These are phyloP conservation scores for Martes martes DNA, from an alignment of 2,113 vertebrate species.

Conservation along the genomic window DNA sequence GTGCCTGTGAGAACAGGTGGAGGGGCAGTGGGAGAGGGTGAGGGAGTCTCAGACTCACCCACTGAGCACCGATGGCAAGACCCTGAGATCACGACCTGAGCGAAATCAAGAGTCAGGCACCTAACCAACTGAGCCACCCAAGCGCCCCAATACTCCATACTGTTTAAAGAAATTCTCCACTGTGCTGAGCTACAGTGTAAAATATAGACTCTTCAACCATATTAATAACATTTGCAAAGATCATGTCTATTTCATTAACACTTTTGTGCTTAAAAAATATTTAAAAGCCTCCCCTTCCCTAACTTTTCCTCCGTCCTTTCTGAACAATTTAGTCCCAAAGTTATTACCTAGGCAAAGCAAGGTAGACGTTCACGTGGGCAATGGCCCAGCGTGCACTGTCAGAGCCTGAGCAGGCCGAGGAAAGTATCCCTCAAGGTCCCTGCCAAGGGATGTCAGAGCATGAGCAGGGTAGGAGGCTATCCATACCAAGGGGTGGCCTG, in stretches of 20 bases:
- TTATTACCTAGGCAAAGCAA: not conserved
- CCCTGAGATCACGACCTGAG: not conserved
- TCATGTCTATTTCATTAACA: not conserved
- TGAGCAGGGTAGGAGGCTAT: not conserved
- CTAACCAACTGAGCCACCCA: not conserved
- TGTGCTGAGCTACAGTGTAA: not conserved
- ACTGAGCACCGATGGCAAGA: not conserved
- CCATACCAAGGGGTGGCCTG: not conserved
- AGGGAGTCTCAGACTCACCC: not conserved
- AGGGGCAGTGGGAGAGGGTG: not conserved
- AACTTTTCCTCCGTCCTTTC: not conserved
- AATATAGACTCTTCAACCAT: not conserved
- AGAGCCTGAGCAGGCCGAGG: not conserved
- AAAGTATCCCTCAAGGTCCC: not conserved
- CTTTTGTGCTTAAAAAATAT: not conserved
- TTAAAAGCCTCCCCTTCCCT: not conserved
- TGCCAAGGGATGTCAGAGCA: not conserved
- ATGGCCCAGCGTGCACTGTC: not conserved
- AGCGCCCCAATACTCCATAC: not conserved
- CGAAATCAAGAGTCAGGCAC: not conserved
- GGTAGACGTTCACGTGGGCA: not conserved
- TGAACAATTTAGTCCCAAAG: slow-evolving; percentile 5
- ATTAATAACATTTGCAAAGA: not conserved
- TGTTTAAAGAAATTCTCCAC: slow-evolving; percentile 8
- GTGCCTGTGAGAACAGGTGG: not conserved